phyloP scores from a whole-genome alignment of 2,797 vertebrate species.

The Karalla daura region DNA sequence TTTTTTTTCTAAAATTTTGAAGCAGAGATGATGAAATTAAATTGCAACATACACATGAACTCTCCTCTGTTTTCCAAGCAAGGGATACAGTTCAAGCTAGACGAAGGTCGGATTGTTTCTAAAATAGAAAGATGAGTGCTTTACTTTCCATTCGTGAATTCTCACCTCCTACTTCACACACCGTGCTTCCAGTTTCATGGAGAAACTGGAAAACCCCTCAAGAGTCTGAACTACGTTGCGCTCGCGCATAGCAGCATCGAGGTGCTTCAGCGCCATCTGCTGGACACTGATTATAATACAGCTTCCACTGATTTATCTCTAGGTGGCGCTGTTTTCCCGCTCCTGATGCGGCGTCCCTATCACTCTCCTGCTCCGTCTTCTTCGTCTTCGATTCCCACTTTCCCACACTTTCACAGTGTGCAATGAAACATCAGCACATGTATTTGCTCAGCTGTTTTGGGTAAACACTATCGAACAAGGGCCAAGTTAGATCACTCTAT shows the following conservation, averaged over 20 bases:
- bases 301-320: slow-evolving; percentile 4
- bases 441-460: slow-evolving; percentile 55
- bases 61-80: too few relatives aligned
- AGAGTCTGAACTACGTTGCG: background rate
- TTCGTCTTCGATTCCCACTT: slow-evolving; percentile 2
- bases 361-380: too few relatives aligned
- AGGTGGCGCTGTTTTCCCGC: slow-evolving; percentile 52
- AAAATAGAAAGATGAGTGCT: background rate
- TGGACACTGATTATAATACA: slow-evolving; percentile 30
- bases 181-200: slow-evolving; percentile 43
- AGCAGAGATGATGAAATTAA: too few relatives aligned
- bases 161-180: background rate
- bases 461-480: slow-evolving; percentile 37
- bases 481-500: slow-evolving; percentile 42
- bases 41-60: too few relatives aligned
- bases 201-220: slow-evolving; percentile 63
- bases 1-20: too few relatives aligned
- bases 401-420: slow-evolving; percentile 44
- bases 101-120: background rate
- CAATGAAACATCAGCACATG: slow-evolving; percentile 30
- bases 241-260: background rate
- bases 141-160: background rate
- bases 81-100: background rate
- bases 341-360: background rate
- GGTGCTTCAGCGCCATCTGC: slow-evolving; percentile 61